A percentile compares a stretch with the other conserved stretches of the same genome.
phyloP scores from a whole-genome alignment of 1,140 invertebrate species.

The Himalopsyche phryganea region DNA sequence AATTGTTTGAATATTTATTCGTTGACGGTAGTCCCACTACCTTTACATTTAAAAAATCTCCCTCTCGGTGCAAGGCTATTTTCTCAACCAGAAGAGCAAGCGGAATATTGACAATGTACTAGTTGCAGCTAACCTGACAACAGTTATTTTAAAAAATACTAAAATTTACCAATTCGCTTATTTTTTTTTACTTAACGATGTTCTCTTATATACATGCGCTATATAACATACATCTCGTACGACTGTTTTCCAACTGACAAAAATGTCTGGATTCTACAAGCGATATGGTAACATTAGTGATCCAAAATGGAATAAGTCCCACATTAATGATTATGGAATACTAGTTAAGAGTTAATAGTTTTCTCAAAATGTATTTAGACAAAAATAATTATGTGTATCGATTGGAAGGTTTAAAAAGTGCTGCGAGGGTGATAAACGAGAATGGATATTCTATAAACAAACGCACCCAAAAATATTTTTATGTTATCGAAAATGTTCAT shows the following conservation, averaged over 20 bases:
- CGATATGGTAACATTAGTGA: conserved; percentile 28
- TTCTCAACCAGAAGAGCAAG: conserved; percentile 26
- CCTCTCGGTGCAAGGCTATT: conserved; percentile 18
- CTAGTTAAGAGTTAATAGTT: conserved; percentile 13
- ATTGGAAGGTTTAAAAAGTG: conserved; percentile 25
- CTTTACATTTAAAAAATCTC: background rate
- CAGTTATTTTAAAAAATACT: conserved; percentile 22
- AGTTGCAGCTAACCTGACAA: conserved; percentile 32
- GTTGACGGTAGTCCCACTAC: conserved; percentile 45
- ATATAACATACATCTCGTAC: conserved; percentile 27
- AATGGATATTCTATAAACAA: too few species aligned
- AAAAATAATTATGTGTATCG: conserved; percentile 22
- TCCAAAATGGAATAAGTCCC: conserved; percentile 11
- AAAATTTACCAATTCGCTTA: conserved; percentile 23
- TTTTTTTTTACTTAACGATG: conserved; percentile 8
- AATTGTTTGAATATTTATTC: conserved; percentile 50
- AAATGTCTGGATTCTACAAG: conserved; percentile 31
- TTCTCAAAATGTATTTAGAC: conserved; percentile 22
- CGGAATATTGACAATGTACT: conserved; percentile 15
- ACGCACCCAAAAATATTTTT: too few species aligned
- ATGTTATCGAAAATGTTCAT: too few species aligned
- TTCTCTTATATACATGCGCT: conserved; percentile 29
- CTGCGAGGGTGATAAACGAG: conserved; percentile 18
- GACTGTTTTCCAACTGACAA: conserved; percentile 24
- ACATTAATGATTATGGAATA: conserved; percentile 1